Conservation (phyloP, 2,113 vertebrate species). For the Enhydra lutris region DNA sequence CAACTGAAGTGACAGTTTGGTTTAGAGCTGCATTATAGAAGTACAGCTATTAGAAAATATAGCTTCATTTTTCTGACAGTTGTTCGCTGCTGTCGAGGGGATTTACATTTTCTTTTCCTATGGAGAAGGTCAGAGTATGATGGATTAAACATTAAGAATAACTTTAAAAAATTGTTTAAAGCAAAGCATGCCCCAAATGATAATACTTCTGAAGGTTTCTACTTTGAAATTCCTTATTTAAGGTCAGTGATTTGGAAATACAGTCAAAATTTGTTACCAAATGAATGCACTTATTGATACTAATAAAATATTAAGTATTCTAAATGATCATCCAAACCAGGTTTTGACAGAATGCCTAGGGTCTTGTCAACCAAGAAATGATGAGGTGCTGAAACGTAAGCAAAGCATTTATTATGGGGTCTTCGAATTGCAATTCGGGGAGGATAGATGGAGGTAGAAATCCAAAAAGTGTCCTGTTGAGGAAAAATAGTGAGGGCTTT, state of each 20-base stretch:
- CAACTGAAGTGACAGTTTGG: constrained; percentile 52
- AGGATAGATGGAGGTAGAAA: not conserved
- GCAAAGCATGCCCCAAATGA: constrained; percentile 52
- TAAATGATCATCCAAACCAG: not conserved
- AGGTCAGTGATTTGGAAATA: constrained; percentile 57
- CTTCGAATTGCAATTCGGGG: not conserved
- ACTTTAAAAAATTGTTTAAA: constrained; percentile 62
- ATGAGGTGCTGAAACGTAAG: not conserved
- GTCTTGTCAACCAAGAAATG: not conserved
- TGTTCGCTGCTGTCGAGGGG: constrained; percentile 64
- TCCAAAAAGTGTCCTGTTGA: not conserved
- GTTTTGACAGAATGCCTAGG: not conserved
- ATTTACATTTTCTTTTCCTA: constrained; percentile 79
- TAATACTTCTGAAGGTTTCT: constrained; percentile 42
- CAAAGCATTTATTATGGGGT: not conserved
- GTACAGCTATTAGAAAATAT: constrained; percentile 51
- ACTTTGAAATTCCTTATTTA: constrained; percentile 49
- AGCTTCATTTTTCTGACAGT: constrained; percentile 72
- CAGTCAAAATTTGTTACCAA: constrained; percentile 53
- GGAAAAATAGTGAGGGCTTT: not conserved
- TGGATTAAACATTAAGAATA: constrained; percentile 75
- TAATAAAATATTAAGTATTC: constrained; percentile 29
- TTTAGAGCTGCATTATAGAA: not conserved
- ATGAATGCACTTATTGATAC: not conserved
- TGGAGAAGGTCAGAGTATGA: constrained; percentile 74